These are phyloP conservation scores for Melanotaenia parkinsoni DNA, from an alignment of 2,797 vertebrate species.

Conservation along the genomic window DNA sequence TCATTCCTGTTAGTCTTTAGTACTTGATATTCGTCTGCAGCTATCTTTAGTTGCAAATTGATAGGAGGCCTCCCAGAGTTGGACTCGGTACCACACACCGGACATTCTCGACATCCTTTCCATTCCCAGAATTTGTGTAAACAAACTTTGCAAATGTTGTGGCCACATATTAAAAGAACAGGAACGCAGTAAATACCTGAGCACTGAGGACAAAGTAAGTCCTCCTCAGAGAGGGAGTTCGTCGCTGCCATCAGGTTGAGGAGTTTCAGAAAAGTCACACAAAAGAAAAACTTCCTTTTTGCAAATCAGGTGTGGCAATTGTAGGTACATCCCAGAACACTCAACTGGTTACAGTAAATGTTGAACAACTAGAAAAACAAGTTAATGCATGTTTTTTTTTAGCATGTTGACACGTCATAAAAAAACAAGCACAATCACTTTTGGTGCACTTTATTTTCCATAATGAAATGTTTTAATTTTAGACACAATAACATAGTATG, in stretches of 20 bases:
- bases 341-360: conserved; percentile 10
- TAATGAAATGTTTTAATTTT: conserved; percentile 53
- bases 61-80: conserved; percentile 68
- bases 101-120: conserved; percentile 70
- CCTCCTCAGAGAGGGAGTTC: conserved; percentile 17
- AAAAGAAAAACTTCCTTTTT: not conserved
- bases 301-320: conserved; percentile 15
- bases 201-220: conserved; percentile 74
- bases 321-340: not conserved
- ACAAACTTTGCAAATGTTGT: conserved; percentile 77
- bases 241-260: conserved; percentile 58
- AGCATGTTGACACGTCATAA: not conserved
- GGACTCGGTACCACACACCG: conserved; percentile 64
- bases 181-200: conserved; percentile 67
- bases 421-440: conserved; percentile 24
- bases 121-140: conserved; percentile 74
- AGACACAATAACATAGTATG: conserved; percentile 48
- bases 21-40: conserved; percentile 59
- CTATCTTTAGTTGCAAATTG: conserved; percentile 74
- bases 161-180: conserved; percentile 72
- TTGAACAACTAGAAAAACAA: conserved; percentile 57
- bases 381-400: conserved; percentile 21
- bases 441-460: conserved; percentile 65
- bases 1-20: not conserved
- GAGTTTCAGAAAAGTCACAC: conserved; percentile 3